Evolutionary conservation across 2,113 vertebrate genomes (phyloP).

Genomic region (Raja brachyura): DNA sequence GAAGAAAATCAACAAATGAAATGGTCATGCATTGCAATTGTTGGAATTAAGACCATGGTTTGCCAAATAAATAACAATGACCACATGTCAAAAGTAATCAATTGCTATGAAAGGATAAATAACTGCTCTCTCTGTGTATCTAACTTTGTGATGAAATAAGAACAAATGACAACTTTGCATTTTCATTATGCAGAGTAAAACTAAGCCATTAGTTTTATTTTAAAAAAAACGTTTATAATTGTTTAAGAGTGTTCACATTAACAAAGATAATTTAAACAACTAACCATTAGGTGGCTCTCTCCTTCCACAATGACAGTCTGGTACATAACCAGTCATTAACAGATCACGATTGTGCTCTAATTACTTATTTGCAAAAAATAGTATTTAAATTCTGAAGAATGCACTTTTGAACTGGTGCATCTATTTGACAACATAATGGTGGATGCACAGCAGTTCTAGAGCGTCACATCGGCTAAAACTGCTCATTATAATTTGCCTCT

Average conservation of each 20-base stretch:
- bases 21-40: not conserved
- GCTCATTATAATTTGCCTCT: slow-evolving; percentile 4
- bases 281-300: slow-evolving; percentile 31
- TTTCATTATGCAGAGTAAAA: not conserved
- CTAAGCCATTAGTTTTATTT: not conserved
- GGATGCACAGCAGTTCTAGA: not conserved
- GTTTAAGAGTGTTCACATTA: not conserved
- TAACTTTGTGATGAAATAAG: not conserved
- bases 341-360: slow-evolving; percentile 21
- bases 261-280: not conserved
- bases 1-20: not conserved
- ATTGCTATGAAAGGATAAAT: not conserved
- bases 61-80: not conserved
- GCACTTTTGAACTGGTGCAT: slow-evolving; percentile 32
- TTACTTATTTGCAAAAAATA: slow-evolving; percentile 24
- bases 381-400: slow-evolving; percentile 22
- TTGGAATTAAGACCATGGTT: not conserved
- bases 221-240: not conserved
- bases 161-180: not conserved
- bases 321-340: slow-evolving; percentile 7
- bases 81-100: not conserved
- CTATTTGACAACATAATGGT: not conserved
- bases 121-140: not conserved
- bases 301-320: slow-evolving; percentile 12
- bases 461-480: not conserved